phyloP scores from a whole-genome alignment of 2,113 vertebrate genomes.

The Strix uralensis region DNA sequence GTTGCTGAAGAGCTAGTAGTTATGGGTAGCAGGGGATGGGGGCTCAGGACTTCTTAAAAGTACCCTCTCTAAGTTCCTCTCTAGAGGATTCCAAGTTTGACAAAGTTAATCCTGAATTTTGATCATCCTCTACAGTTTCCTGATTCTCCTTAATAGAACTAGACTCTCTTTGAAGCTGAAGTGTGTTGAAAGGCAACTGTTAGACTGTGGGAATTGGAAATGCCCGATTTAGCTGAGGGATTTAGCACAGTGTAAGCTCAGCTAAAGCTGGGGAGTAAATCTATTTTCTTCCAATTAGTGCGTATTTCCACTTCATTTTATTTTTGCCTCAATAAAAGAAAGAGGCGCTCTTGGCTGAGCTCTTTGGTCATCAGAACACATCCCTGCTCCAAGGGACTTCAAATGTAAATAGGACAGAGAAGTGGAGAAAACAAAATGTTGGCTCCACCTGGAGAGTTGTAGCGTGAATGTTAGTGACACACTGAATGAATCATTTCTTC shows the following conservation, averaged over 20 bases:
- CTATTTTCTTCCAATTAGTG: neutral
- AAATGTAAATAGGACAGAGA: neutral
- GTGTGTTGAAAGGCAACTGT: neutral
- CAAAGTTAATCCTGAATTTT: neutral
- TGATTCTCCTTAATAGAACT: neutral
- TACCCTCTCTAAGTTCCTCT: neutral
- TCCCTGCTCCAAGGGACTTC: neutral
- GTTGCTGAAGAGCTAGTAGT: neutral
- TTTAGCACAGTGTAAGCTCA: neutral
- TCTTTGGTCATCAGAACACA: neutral
- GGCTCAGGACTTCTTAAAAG: neutral
- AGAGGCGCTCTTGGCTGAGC: neutral
- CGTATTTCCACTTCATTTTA: neutral
- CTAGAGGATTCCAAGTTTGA: neutral
- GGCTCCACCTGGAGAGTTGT: neutral
- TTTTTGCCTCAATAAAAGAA: neutral
- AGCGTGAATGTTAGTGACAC: neutral
- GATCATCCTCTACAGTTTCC: neutral
- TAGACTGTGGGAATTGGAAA: neutral
- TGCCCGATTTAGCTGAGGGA: neutral
- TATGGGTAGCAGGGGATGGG: neutral
- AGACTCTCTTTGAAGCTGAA: neutral
- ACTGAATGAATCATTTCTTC: neutral
- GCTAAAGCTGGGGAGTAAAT: neutral
- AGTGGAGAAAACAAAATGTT: neutral